phyloP scores from a whole-genome alignment of 2,113 vertebrate genomes.

The Ibidorhyncha struthersii region DNA sequence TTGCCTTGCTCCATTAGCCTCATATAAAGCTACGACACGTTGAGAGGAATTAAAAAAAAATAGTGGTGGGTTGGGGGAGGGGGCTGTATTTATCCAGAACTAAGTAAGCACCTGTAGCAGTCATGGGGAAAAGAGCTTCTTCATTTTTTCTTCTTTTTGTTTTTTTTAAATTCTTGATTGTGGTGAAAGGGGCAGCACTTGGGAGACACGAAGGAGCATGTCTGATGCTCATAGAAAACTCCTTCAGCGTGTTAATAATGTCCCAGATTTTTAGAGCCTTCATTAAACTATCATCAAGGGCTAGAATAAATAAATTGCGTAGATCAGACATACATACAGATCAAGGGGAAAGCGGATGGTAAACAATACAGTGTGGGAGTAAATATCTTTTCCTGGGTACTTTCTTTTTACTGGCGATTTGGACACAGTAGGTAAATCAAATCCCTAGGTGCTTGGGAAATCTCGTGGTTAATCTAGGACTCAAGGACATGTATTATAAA shows the following conservation, averaged over 20 bases:
- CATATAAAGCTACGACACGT: constrained; percentile 82
- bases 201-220: neutral
- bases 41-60: constrained; percentile 58
- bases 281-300: neutral
- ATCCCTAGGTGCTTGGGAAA: constrained; percentile 42
- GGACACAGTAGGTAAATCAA: constrained; percentile 32
- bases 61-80: neutral
- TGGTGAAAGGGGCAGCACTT: neutral
- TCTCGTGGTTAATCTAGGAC: constrained; percentile 33
- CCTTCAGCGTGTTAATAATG: neutral
- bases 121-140: constrained; percentile 17
- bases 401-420: constrained; percentile 2
- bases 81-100: constrained; percentile 68
- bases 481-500: constrained; percentile 53
- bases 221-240: neutral
- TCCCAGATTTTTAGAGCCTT: neutral
- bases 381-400: constrained; percentile 8
- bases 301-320: neutral
- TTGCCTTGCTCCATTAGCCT: constrained; percentile 85
- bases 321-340: neutral
- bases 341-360: neutral
- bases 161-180: neutral
- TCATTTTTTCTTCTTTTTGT: neutral
- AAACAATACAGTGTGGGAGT: constrained; percentile 7
- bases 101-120: constrained; percentile 76